Evolutionary conservation across 1,140 invertebrate species (phyloP), one percentile per base, ranked within the genome.

Genomic region (Chionoecetes opilio): DNA sequence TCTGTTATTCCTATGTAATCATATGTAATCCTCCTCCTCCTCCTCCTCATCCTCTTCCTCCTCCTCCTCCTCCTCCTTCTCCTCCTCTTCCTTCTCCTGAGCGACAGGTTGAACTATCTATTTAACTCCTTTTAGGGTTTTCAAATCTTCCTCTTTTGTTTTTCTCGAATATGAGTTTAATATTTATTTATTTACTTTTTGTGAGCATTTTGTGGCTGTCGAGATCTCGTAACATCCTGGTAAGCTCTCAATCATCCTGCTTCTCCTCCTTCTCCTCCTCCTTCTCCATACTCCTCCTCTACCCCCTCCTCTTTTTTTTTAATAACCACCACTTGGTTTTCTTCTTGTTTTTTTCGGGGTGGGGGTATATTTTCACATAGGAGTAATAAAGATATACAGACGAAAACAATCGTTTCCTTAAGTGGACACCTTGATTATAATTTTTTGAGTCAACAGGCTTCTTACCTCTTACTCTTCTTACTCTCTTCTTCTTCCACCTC

Each of bases 171-270:
- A 5, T 75, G n/a, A 21, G 63, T n/a, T n/a, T 75, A n/a, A n/a
- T 75, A 26, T 75, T 75, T 75, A 21, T 26, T n/a, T 75, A 75
- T 26, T 75, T n/a, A 21, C 21, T 75, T 11, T 75, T 11, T 75
- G 63, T 75, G 26, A n/a, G 21, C 21, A 11, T n/a, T 26, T 17
- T 21, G 21, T 75, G 26, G 11, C 63, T 75, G 63, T 75, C 63
- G n/a, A 75, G 63, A n/a, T 75, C n/a, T 21, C n/a, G 63, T n/a
- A n/a, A n/a, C 46, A n/a, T 21, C 21, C 63, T 75, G 63, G n/a
- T n/a, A n/a, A 75, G n/a, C 63, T n/a, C 63, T 75, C 63, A 75
- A n/a, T n/a, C 63, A n/a, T 75, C 63, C n/a, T n/a, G 63, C n/a
- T n/a, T 75, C 63, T 14, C 14, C 46, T 26, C n/a, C 63, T 21